Evolutionary conservation across 2,888 invertebrate species (phyloP).

Genomic region (Drosophila aldrichi): DNA sequence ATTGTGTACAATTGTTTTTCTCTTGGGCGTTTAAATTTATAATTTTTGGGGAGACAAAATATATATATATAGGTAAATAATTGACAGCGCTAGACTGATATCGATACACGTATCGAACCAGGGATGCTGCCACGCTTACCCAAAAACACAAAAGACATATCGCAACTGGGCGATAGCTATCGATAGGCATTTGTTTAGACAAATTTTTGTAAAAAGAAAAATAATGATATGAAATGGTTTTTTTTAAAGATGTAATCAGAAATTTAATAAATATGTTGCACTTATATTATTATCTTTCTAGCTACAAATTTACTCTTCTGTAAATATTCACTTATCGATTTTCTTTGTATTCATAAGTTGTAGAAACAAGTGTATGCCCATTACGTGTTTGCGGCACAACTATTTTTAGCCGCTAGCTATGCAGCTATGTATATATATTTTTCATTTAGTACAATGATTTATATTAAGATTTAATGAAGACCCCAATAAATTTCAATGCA

Average conservation of each 20-base stretch:
- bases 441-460: not conserved
- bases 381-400: not conserved
- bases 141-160: conserved; percentile 28
- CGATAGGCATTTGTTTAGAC: conserved; percentile 8
- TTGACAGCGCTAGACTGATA: conserved; percentile 65
- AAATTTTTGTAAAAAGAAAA: not conserved
- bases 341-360: not conserved
- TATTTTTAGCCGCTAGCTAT: not conserved
- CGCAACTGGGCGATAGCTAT: conserved; percentile 32
- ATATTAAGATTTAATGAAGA: not conserved
- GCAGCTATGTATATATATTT: not conserved
- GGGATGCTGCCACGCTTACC: conserved; percentile 39
- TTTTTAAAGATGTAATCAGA: not conserved
- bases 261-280: too few relatives aligned
- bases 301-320: too few relatives aligned
- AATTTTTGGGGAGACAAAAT: conserved; percentile 59
- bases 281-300: too few relatives aligned
- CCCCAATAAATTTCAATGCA: not conserved
- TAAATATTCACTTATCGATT: not conserved
- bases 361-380: conserved; percentile 1
- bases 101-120: conserved; percentile 58
- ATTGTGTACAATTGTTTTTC: conserved; percentile 45
- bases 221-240: not conserved
- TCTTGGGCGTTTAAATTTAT: conserved; percentile 56
- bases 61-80: conserved; percentile 63